A percentile compares a stretch with the other conserved stretches of the same genome.
phyloP scores from a whole-genome alignment of 1,140 invertebrate genomes.

The Colletes gigas region DNA sequence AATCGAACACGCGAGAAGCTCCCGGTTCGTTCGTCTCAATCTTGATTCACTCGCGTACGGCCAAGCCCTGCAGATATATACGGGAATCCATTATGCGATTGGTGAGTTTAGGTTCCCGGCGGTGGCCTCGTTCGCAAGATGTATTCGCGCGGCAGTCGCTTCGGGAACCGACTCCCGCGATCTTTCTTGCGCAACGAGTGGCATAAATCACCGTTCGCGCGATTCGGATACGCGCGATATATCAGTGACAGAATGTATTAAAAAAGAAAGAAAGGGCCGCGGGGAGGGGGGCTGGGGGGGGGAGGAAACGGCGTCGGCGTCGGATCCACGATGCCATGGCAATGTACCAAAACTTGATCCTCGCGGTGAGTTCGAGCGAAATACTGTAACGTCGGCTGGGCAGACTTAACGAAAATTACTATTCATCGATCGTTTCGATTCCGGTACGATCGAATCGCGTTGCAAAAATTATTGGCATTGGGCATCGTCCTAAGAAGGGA shows the following conservation, averaged over 20 bases:
- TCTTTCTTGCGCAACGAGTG: constrained; percentile 30
- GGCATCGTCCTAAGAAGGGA: no score
- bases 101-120: constrained; percentile 38
- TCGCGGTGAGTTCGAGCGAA: constrained; percentile 19
- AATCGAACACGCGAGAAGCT: not conserved
- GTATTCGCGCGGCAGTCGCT: constrained; percentile 18
- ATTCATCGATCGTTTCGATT: constrained; percentile 9
- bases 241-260: constrained; percentile 37
- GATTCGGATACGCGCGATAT: constrained; percentile 39
- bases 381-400: not conserved
- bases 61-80: not conserved
- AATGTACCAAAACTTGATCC: constrained; percentile 36
- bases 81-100: constrained; percentile 44
- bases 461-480: no score
- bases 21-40: not conserved
- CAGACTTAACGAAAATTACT: not conserved
- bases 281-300: not conserved
- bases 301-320: not conserved
- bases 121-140: constrained; percentile 11
- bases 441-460: not conserved
- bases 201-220: constrained; percentile 42
- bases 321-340: constrained; percentile 31
- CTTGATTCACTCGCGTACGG: constrained; percentile 3
- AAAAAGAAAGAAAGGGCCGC: constrained; percentile 10
- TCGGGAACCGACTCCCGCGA: constrained; percentile 8